Base-by-base conservation (phyloP, 2,113 vertebrate species). In the Calonectris borealis region DNA sequence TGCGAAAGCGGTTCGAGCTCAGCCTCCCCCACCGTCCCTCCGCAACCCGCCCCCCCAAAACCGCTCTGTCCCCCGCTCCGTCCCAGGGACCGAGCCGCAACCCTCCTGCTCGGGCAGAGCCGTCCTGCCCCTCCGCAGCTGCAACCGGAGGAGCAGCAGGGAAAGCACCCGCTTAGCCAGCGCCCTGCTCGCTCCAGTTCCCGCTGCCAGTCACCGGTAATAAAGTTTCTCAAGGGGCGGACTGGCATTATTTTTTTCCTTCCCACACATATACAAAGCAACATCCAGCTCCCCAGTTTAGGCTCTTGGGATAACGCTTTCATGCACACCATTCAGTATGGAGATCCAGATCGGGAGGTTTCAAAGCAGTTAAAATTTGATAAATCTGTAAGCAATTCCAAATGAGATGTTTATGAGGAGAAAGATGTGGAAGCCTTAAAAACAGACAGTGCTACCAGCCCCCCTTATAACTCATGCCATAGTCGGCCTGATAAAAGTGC, bases 1-100 rank as follows among this genome's bases (percentile, higher is more conserved):
- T 0, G 62, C 11, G 16, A 3, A 1, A 3, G 0, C 0, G 3
- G 3, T 19, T 3, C 9, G 5, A 10, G 55, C 18, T 6, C 64
- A 8, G n/a, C 17, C 46, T 11, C 20, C 27, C 8, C 13, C 46
- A 8, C 42, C 11, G 21, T 21, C 32, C 8, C 44, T 9, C 10
- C n/a, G 13, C n/a, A n/a, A 10, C 52, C 51, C n/a, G 2, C 1
- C 15, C 5, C 13, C 17, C 25, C 7, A 32, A 64, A 86, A 8
- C 24, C 11, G 8, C 42, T 6, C 10, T 6, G 31, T 19, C 24
- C 66, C 44, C 58, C 16, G 14, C 49, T 38, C 21, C 36, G 7
- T 34, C 32, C n/a, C 40, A 13, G 15, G 20, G 25, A 11, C 26
- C 1, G 31, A 12, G 31, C 14, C 9, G 27, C 40, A 12, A 4